phyloP scores from a whole-genome alignment of 2,797 vertebrate genomes.

The Nyctibius grandis region DNA sequence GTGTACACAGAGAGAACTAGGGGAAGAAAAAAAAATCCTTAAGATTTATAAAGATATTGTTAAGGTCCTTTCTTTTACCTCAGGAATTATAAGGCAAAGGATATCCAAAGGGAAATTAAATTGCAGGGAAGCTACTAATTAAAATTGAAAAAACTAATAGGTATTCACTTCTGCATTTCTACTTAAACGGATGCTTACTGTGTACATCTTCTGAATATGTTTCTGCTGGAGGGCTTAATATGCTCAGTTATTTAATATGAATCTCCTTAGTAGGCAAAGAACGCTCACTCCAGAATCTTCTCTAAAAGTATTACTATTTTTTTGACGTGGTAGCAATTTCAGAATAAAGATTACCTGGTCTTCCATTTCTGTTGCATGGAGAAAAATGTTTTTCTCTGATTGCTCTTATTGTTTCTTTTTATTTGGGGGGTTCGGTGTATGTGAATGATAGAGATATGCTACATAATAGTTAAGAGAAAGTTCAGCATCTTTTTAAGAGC shows the following conservation, averaged over 20 bases:
- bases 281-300: background rate
- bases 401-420: background rate
- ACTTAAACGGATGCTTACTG: conserved; percentile 30
- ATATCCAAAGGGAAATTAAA: conserved; percentile 32
- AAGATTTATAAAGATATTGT: background rate
- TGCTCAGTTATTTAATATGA: conserved; percentile 24
- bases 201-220: conserved; percentile 5
- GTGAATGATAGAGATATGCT: background rate
- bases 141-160: conserved; percentile 32
- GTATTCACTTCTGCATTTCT: conserved; percentile 32
- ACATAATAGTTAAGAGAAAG: background rate
- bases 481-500: conserved; percentile 11
- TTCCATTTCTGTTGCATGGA: background rate
- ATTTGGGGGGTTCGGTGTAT: background rate
- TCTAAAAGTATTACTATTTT: background rate
- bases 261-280: conserved; percentile 5
- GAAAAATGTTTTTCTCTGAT: background rate
- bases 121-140: conserved; percentile 42
- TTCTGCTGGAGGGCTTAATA: conserved; percentile 47
- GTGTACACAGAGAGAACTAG: background rate
- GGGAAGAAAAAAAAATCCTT: background rate
- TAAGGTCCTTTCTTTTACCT: background rate
- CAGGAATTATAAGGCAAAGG: background rate
- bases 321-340: background rate
- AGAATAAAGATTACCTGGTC: conserved; percentile 11